Evolutionary conservation across 92 coral and sea anemone species (phyloP), one percentile per base, ranked within the genome.

Genomic region (Blastomussa wellsi): DNA sequence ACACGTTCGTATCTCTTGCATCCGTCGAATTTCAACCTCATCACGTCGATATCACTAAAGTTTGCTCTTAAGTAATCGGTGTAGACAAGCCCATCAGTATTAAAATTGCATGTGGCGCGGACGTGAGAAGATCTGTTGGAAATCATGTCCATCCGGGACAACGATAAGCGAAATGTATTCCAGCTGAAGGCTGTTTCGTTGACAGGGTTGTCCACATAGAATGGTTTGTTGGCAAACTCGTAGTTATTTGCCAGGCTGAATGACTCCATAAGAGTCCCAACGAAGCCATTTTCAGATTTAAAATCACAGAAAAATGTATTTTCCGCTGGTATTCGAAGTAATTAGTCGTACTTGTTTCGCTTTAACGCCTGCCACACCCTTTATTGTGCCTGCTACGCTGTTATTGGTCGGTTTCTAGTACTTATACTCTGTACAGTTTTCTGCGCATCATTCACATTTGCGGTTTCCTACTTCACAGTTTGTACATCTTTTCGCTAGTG

Each of bases 251-350:
- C 79, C 7, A 84, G 16, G 24, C 82, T 83, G 65, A 89, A 85
- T 16, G 92, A 89, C 74, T 89, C 92, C 26, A 89, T 29, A 67
- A 89, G 80, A 48, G 89, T 89, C 92, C 92, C 85, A 72, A 84
- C 89, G 37, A 79, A 84, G 32, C 79, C 86, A 4, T 77, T 72
- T 53, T 84, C 89, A 32, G 89, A 60, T 15, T 79, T 79, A 38
- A 84, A 79, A 75, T 84, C 92, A 65, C 92, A 84, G 70, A 67
- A 84, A 28, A n/a, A n/a, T n/a, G n/a, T n/a, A n/a, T n/a, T n/a
- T n/a, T n/a, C n/a, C n/a, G n/a, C n/a, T n/a, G n/a, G n/a, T n/a
- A n/a, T n/a, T n/a, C n/a, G n/a, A n/a, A n/a, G n/a, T n/a, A n/a
- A n/a, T n/a, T n/a, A n/a, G n/a, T n/a, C n/a, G n/a, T n/a, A n/a